Conservation (phyloP, 1,140 invertebrate species). For the Amyelois transitella region DNA sequence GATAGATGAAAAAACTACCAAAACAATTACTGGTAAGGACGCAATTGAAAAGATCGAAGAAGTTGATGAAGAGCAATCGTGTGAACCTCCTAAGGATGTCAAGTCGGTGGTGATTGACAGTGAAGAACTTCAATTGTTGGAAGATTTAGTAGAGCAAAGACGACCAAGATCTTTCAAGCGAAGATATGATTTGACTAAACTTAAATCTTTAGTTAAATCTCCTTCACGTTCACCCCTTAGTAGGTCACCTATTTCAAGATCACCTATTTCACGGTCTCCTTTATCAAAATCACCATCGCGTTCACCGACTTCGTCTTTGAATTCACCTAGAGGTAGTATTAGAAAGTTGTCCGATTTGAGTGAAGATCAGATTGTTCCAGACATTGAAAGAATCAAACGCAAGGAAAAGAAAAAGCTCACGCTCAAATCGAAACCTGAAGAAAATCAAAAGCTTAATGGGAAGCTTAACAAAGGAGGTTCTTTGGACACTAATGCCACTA, state of each 20-base stretch:
- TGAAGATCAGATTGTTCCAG: slow-evolving; percentile 78
- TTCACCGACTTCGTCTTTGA: slow-evolving; percentile 69
- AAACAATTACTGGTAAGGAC: slow-evolving; percentile 40
- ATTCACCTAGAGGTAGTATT: slow-evolving; percentile 70
- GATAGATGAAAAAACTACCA: slow-evolving; percentile 53
- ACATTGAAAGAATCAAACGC: slow-evolving; percentile 73
- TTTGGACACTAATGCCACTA: slow-evolving; percentile 66
- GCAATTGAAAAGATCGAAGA: slow-evolving; percentile 74
- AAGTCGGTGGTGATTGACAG: slow-evolving; percentile 74
- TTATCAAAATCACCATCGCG: slow-evolving; percentile 70
- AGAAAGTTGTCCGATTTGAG: slow-evolving; percentile 71
- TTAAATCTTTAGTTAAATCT: slow-evolving; percentile 53
- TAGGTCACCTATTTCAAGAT: slow-evolving; percentile 57
- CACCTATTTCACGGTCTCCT: slow-evolving; percentile 62
- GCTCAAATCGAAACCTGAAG: slow-evolving; percentile 62
- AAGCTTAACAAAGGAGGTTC: slow-evolving; percentile 67
- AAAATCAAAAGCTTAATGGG: slow-evolving; percentile 53
- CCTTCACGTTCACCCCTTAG: slow-evolving; percentile 58
- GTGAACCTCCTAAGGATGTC: slow-evolving; percentile 36
- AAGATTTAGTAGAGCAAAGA: slow-evolving; percentile 67
- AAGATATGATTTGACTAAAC: slow-evolving; percentile 63
- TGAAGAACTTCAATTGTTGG: slow-evolving; percentile 74
- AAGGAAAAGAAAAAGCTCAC: slow-evolving; percentile 71
- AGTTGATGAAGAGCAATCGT: slow-evolving; percentile 68
- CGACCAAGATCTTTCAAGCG: slow-evolving; percentile 71